Percentiles rank a stretch among this genome's conserved stretches.
phyloP scores from a whole-genome alignment of 2,888 invertebrate species.

The Rhorus exstirpatorius region DNA sequence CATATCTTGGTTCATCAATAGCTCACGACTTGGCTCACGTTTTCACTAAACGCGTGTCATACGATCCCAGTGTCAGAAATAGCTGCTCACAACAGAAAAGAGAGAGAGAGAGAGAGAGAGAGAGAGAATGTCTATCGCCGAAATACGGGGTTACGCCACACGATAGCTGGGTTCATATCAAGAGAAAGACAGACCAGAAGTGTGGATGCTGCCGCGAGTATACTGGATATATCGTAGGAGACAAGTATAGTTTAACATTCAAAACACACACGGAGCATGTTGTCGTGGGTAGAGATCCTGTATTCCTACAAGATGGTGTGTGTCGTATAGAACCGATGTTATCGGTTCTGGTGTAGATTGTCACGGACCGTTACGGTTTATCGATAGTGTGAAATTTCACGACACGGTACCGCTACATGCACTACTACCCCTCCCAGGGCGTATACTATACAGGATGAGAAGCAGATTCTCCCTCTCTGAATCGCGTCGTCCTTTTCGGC shows the following conservation, averaged over 20 bases:
- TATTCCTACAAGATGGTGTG: constrained; percentile 15
- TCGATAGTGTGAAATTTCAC: constrained; percentile 77
- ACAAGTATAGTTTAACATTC: constrained; percentile 52
- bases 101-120: background rate
- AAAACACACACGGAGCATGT: constrained; percentile 11
- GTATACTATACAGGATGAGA: too few relatives aligned
- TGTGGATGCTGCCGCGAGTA: background rate
- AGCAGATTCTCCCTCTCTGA: constrained; percentile 66
- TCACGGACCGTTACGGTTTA: constrained; percentile 34
- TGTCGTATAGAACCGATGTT: constrained; percentile 50
- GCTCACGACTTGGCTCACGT: background rate
- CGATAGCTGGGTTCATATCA: background rate
- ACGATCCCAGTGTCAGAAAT: background rate
- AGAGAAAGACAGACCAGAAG: background rate
- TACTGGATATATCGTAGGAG: background rate
- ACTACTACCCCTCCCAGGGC: constrained; percentile 1
- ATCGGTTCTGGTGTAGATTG: constrained; percentile 35
- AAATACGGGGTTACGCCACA: background rate
- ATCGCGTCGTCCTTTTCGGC: too few relatives aligned
- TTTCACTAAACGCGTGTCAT: background rate
- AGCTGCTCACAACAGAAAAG: background rate
- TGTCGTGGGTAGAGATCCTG: background rate
- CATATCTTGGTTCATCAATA: too few relatives aligned
- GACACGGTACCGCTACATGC: constrained; percentile 62
- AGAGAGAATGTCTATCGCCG: background rate